Evolutionary conservation across 2,888 invertebrate genomes (phyloP).

Genomic region (Drosophila yooni): DNA sequence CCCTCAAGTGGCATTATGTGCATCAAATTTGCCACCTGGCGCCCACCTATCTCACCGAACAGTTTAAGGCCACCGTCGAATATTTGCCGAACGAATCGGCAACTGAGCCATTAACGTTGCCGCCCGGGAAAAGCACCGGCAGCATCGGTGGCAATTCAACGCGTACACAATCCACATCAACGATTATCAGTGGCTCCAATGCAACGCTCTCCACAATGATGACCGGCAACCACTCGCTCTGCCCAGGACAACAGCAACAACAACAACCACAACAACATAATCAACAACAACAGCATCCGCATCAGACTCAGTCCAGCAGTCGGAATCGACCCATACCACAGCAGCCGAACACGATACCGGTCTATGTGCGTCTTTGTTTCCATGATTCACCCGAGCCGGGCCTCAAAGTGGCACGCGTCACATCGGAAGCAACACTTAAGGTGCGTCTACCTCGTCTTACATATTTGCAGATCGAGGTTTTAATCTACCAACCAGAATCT

Average conservation of each 20-base stretch:
- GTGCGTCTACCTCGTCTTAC: conserved; percentile 81
- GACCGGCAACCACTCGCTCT: conserved; percentile 23
- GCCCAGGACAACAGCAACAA: neutral
- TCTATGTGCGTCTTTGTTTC: conserved; percentile 75
- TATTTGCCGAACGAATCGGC: conserved; percentile 87
- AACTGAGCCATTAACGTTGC: conserved; percentile 83
- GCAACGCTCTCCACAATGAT: conserved; percentile 56
- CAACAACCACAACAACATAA: neutral
- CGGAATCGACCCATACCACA: conserved; percentile 14
- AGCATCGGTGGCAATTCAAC: conserved; percentile 32
- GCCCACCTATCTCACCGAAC: conserved; percentile 92
- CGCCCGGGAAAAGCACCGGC: conserved; percentile 19
- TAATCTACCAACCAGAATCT: neutral
- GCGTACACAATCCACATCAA: conserved; percentile 58
- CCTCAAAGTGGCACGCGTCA: conserved; percentile 86
- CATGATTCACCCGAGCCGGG: conserved; percentile 86
- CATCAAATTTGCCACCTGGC: conserved; percentile 92
- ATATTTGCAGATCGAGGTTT: neutral
- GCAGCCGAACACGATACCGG: conserved; percentile 52
- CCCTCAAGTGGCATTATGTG: conserved; percentile 92
- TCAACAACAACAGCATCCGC: neutral
- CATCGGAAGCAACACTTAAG: conserved; percentile 86
- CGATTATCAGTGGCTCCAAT: conserved; percentile 82
- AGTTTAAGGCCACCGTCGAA: conserved; percentile 86
- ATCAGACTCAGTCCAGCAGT: conserved; percentile 3